Evolutionary conservation across 2,888 invertebrate genomes (phyloP).

Genomic region (Ischnura elegans): DNA sequence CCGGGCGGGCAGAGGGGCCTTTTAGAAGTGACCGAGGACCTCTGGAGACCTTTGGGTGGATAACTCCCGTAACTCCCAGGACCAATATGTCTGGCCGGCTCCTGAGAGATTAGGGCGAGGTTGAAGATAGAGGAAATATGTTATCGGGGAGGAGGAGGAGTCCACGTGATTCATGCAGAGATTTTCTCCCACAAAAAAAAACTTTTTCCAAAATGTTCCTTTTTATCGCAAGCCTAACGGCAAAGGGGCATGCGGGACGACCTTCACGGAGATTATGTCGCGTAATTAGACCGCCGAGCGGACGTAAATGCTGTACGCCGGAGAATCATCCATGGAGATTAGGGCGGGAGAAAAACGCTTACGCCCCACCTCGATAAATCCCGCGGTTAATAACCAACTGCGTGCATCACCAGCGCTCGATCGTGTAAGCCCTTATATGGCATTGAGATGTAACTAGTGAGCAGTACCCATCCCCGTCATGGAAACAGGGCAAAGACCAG

Average conservation of each 20-base stretch:
- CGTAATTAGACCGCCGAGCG: background rate
- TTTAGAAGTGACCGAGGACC: background rate
- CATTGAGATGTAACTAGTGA: too few relatives aligned
- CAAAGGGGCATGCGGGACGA: background rate
- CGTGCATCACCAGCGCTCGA: background rate
- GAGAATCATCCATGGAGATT: background rate
- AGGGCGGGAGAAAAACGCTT: background rate
- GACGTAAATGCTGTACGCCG: background rate
- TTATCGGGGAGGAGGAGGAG: background rate
- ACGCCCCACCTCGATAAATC: background rate
- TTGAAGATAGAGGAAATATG: background rate
- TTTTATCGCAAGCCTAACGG: background rate
- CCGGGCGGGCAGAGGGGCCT: background rate
- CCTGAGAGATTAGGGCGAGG: background rate
- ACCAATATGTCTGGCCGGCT: background rate
- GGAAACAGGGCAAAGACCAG: too few relatives aligned
- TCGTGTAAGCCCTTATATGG: too few relatives aligned
- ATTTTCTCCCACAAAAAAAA: background rate
- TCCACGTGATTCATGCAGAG: background rate
- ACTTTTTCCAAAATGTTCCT: too few relatives aligned
- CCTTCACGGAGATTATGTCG: background rate
- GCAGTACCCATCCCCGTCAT: too few relatives aligned
- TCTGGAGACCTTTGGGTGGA: background rate
- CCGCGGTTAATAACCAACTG: background rate
- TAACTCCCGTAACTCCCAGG: background rate